Conservation (phyloP, 1,140 invertebrate species). For the Drosophila baimaii region DNA sequence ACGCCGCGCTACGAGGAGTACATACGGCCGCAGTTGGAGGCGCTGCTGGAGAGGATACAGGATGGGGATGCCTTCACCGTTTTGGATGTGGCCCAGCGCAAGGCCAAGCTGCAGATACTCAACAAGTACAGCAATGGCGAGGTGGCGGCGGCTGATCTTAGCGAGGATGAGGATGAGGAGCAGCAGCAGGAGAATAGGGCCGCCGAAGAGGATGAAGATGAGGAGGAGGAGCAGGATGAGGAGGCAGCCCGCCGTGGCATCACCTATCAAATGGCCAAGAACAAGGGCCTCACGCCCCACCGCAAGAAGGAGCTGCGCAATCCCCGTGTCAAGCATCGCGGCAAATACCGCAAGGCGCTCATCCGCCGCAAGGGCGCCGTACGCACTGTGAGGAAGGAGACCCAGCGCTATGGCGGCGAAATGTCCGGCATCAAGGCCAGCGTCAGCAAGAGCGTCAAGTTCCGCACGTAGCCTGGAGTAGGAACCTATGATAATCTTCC, state of each 20-base stretch:
- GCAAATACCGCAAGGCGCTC: conserved; percentile 95
- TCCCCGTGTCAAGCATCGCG: conserved; percentile 96
- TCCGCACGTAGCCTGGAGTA: conserved; percentile 86
- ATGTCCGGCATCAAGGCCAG: conserved; percentile 95
- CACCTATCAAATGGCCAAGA: conserved; percentile 97
- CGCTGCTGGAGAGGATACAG: conserved; percentile 85
- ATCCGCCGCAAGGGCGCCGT: conserved; percentile 95
- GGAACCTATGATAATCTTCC: too few relatives aligned
- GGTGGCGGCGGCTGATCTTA: background rate
- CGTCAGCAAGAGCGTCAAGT: conserved; percentile 93
- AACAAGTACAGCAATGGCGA: conserved; percentile 72
- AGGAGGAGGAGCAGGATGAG: conserved; percentile 72
- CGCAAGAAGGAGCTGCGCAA: conserved; percentile 96
- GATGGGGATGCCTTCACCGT: conserved; percentile 85
- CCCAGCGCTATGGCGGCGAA: conserved; percentile 93
- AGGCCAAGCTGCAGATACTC: conserved; percentile 74
- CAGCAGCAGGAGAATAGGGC: background rate
- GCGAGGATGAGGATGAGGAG: background rate
- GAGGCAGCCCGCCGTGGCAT: conserved; percentile 89
- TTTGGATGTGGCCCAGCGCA: conserved; percentile 70
- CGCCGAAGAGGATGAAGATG: conserved; percentile 52
- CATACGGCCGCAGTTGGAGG: conserved; percentile 88
- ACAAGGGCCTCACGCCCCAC: conserved; percentile 95
- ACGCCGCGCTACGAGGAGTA: conserved; percentile 82
- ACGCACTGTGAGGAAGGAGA: conserved; percentile 91